phyloP scores from a whole-genome alignment of 2,113 vertebrate species.

The Delphinapterus leucas region DNA sequence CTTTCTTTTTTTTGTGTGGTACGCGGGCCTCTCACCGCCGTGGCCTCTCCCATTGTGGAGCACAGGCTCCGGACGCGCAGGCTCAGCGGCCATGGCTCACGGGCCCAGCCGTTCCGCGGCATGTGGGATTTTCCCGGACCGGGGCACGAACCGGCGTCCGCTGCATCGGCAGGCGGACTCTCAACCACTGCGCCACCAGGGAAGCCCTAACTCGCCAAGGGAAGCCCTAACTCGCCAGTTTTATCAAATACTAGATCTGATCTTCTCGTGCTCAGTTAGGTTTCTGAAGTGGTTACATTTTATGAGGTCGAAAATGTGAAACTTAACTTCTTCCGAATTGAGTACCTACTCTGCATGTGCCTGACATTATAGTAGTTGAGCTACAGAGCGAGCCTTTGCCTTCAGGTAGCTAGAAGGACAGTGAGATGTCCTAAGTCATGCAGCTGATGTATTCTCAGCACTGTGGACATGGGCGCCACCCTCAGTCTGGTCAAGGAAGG shows the following conservation, averaged over 20 bases:
- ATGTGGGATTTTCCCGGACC: too few relatives aligned
- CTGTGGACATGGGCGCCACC: too few relatives aligned
- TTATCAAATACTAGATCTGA: background rate
- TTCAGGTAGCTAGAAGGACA: background rate
- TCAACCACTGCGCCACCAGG: too few relatives aligned
- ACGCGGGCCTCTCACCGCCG: too few relatives aligned
- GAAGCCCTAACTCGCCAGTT: background rate
- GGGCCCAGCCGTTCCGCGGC: too few relatives aligned
- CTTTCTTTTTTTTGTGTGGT: fast-evolving
- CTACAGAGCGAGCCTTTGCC: background rate
- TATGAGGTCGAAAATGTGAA: background rate
- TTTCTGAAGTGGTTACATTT: background rate
- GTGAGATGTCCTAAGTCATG: background rate
- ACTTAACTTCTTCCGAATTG: background rate
- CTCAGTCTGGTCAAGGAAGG: background rate
- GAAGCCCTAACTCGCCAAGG: background rate
- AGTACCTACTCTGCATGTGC: background rate
- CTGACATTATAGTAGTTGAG: background rate
- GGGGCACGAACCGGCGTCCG: too few relatives aligned
- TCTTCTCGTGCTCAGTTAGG: background rate
- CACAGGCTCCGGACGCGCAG: too few relatives aligned
- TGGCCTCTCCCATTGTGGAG: too few relatives aligned
- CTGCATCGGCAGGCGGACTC: too few relatives aligned
- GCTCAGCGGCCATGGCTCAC: too few relatives aligned
- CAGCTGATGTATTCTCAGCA: too few relatives aligned